Base-by-base conservation (phyloP, 1,140 invertebrate species). In the Drosophila nigrodunni region DNA sequence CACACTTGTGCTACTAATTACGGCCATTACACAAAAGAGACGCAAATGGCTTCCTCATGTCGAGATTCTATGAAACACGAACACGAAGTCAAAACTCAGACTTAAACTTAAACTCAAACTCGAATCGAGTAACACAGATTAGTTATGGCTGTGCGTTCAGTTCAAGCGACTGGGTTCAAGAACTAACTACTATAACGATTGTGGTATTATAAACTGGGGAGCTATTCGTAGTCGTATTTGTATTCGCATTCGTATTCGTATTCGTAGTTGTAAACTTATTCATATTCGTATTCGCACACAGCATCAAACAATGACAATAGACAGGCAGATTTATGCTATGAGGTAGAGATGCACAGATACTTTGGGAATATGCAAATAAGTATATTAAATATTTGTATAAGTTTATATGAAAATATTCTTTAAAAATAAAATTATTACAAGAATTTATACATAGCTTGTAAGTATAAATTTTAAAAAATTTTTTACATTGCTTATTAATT, bases 31-130 rank as follows among this genome's bases (percentile, higher is more conserved):
- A 78, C 65, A 74, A 46, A 74, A 69, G 65, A 55, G 55, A 35
- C 54, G 59, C 59, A 74, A 78, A 78, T 78, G 66, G 59, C 72
- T 78, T 78, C 72, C 75, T 78, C 65, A 70, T 70, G 59, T 60
- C 60, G 39, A 71, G 54, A 72, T 76, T 77, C 58, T 68, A 25
- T 69, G 41, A 57, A 67, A 59, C 50, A 59, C 39, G 50, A 66
- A 50, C 41, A 59, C 68, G 6, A 30, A 30, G 25, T 30, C 25
- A 30, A 3, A 30, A 30, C 25, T 30, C 6, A 30, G 6, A 30
- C 25, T 30, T 30, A 30, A 25, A 25, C 25, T 25, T 4, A 50
- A 67, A 59, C 50, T 52, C 39, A 41, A 66, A 50, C 41, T 52
- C 68, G 60, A 71, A 35, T 68, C 62, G 64, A 62, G 57, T 61